Evolutionary conservation across 2,797 vertebrate species (phyloP).

Genomic region (Melanotaenia boesemani): DNA sequence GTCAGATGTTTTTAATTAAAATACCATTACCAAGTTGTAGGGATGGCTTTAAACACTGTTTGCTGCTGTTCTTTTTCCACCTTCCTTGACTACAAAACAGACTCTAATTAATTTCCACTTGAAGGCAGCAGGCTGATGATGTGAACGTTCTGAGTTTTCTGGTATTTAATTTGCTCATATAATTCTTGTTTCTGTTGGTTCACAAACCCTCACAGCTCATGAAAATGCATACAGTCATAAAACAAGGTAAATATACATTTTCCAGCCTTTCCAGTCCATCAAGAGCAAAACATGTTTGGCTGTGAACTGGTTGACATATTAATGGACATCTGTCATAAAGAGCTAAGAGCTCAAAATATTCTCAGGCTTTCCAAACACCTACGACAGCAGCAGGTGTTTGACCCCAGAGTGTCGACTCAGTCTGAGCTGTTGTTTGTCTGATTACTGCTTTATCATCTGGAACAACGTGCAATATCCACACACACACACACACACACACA

Average conservation of each 20-base stretch:
- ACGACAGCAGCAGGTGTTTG: constrained; percentile 20
- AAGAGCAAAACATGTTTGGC: background rate
- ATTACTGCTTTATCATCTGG: constrained; percentile 36
- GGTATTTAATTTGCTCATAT: constrained; percentile 16
- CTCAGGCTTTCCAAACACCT: background rate
- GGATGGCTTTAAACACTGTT: too few species aligned
- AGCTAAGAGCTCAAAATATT: too few species aligned
- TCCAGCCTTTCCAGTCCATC: constrained; percentile 27
- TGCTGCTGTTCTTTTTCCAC: too few species aligned
- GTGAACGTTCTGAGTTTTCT: too few species aligned
- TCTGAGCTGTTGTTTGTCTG: constrained; percentile 32
- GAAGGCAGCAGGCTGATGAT: too few species aligned
- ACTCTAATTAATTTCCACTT: too few species aligned
- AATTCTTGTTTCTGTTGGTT: constrained; percentile 9
- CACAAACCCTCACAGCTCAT: background rate
- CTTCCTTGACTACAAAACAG: background rate
- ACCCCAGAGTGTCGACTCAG: constrained; percentile 20
- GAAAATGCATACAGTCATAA: background rate
- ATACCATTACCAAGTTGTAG: too few species aligned
- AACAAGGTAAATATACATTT: background rate
- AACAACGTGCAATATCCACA: constrained; percentile 21
- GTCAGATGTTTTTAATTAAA: background rate
- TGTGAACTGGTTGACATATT: too few species aligned
- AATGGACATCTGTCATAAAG: too few species aligned
- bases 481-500: constrained; percentile 29